Percentiles rank a stretch among this genome's conserved stretches.
These are phyloP conservation scores for Polydesmus complanatus DNA, from an alignment of 2,888 invertebrate species.

Conservation along the genomic window DNA sequence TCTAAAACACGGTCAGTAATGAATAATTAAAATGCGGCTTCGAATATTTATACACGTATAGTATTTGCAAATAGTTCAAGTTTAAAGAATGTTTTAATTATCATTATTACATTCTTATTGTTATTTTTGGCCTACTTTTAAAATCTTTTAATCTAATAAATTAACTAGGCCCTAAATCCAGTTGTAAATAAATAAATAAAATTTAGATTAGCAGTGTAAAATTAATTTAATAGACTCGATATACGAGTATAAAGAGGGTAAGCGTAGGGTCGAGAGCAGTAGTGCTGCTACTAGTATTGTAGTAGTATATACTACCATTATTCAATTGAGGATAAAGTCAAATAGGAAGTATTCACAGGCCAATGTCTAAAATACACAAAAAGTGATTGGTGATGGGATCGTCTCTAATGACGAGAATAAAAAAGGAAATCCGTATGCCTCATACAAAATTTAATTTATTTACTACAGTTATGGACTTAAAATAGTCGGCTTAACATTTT, in stretches of 20 bases:
- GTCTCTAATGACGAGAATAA: slow-evolving; percentile 1
- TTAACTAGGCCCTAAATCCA: background rate
- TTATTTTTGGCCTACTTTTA: background rate
- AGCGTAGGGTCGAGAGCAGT: background rate
- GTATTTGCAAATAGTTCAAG: too few species aligned
- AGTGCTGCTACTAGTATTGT: background rate
- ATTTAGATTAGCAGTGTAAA: background rate
- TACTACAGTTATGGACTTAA: background rate
- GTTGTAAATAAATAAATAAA: background rate
- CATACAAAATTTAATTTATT: background rate
- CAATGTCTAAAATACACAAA: slow-evolving; percentile 8
- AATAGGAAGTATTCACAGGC: background rate
- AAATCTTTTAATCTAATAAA: background rate
- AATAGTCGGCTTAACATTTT: background rate
- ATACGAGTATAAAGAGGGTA: background rate
- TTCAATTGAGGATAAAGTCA: background rate
- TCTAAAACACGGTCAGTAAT: too few species aligned
- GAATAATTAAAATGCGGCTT: too few species aligned
- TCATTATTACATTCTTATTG: background rate
- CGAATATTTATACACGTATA: too few species aligned
- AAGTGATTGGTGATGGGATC: background rate
- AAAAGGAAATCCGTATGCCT: slow-evolving; percentile 5
- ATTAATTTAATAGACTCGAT: background rate
- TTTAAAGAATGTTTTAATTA: background rate
- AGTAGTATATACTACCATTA: background rate